Conservation (phyloP, 2,888 invertebrate genomes). For the Blomia tropicalis region DNA sequence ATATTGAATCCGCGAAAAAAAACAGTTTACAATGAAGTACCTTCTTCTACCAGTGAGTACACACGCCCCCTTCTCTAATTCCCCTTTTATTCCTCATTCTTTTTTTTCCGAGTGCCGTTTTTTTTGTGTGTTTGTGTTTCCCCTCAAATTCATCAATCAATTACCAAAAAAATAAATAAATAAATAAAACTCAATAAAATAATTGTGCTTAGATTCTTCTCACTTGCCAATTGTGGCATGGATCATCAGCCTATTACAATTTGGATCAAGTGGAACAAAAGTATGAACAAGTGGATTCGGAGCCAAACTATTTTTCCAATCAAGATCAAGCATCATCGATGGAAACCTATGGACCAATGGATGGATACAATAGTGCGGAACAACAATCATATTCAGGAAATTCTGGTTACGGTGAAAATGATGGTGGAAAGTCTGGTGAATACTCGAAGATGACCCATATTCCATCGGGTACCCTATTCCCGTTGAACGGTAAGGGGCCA, state of each 20-base stretch:
- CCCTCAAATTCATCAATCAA: too few species aligned
- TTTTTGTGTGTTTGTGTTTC: too few species aligned
- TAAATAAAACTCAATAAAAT: too few species aligned
- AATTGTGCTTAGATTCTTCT: too few species aligned
- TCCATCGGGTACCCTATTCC: neutral
- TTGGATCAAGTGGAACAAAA: constrained; percentile 1
- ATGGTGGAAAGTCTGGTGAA: neutral
- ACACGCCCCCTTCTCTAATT: neutral
- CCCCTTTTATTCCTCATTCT: neutral
- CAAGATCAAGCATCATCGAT: neutral
- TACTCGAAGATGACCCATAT: constrained; percentile 11
- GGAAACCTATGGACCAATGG: neutral
- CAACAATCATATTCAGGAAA: neutral
- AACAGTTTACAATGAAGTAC: neutral
- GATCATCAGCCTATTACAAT: neutral
- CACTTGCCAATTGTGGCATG: neutral
- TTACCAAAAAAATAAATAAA: too few species aligned
- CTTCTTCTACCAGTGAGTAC: neutral
- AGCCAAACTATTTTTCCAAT: neutral
- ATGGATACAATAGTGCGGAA: neutral
- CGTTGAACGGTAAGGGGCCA: neutral
- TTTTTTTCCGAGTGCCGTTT: neutral
- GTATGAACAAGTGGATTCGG: neutral
- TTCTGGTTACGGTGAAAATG: neutral
- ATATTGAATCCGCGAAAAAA: too few species aligned